phyloP scores from a whole-genome alignment of 2,113 vertebrate species.

The Falco punctatus region DNA sequence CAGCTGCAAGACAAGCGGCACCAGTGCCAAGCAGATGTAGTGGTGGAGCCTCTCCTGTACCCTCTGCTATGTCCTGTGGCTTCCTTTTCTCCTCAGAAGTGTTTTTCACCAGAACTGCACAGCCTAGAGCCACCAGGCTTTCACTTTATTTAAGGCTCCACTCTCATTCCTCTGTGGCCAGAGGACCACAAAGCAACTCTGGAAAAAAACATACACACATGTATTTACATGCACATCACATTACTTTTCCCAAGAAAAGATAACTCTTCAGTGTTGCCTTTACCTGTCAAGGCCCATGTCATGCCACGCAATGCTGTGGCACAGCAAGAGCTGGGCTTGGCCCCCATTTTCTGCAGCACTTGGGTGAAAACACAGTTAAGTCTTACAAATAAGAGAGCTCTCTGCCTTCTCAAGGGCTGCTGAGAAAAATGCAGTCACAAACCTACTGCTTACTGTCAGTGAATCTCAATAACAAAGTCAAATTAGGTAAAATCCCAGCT shows the following conservation, averaged over 20 bases:
- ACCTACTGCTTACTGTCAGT: neutral
- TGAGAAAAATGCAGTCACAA: neutral
- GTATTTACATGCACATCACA: neutral
- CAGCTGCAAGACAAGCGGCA: neutral
- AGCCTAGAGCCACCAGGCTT: neutral
- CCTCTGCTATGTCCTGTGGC: too few relatives aligned
- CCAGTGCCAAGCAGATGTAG: neutral
- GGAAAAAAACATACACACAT: neutral
- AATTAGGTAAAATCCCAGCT: slow-evolving; percentile 23
- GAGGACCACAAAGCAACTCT: neutral
- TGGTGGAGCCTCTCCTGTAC: fast-evolving
- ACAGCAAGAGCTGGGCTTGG: neutral
- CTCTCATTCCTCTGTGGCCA: neutral
- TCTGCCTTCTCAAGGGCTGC: neutral
- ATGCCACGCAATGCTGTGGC: too few relatives aligned
- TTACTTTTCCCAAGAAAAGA: neutral
- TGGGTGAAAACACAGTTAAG: neutral
- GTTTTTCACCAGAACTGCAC: neutral
- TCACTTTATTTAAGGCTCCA: neutral
- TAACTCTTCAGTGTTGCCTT: neutral
- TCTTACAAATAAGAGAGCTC: neutral
- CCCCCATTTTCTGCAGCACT: neutral
- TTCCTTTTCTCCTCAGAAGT: neutral
- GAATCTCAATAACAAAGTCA: neutral
- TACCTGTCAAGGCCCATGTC: neutral